A percentile compares a stretch with the other conserved stretches of the same genome.
These are phyloP conservation scores for Etia nguti DNA, from an alignment of 2,113 vertebrate genomes.

Conservation along the genomic window DNA sequence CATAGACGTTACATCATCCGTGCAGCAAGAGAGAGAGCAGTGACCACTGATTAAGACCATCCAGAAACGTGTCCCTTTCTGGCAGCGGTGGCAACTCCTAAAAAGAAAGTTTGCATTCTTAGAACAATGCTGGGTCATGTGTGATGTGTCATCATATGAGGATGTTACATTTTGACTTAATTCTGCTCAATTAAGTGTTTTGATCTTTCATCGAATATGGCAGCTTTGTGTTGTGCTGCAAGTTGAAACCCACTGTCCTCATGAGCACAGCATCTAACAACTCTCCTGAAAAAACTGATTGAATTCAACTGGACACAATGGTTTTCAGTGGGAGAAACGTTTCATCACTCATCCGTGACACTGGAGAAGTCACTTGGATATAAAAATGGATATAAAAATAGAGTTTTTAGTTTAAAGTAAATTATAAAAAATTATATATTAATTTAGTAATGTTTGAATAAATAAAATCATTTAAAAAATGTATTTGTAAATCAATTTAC, in stretches of 20 bases:
- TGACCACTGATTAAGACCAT: background rate
- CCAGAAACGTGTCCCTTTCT: rapidly evolving
- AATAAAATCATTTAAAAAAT: too few relatives aligned
- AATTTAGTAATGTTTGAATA: too few relatives aligned
- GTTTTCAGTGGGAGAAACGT: background rate
- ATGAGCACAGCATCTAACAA: rapidly evolving
- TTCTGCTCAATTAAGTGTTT: background rate
- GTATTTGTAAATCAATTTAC: too few relatives aligned
- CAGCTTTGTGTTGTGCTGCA: background rate
- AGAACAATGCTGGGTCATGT: background rate
- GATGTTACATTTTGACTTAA: background rate
- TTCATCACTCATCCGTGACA: background rate
- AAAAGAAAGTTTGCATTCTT: background rate
- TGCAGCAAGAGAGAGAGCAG: rapidly evolving
- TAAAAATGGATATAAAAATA: too few relatives aligned
- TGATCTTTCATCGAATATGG: rapidly evolving
- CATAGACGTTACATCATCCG: rapidly evolving
- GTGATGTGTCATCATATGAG: rapidly evolving
- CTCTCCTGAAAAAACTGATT: background rate
- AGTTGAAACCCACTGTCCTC: background rate
- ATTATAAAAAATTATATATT: too few relatives aligned
- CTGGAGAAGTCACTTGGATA: background rate
- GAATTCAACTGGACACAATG: background rate
- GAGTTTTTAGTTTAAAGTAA: too few relatives aligned
- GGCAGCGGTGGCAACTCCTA: rapidly evolving